Evolutionary conservation across 1,140 invertebrate species (phyloP).

Genomic region (Galleria mellonella): DNA sequence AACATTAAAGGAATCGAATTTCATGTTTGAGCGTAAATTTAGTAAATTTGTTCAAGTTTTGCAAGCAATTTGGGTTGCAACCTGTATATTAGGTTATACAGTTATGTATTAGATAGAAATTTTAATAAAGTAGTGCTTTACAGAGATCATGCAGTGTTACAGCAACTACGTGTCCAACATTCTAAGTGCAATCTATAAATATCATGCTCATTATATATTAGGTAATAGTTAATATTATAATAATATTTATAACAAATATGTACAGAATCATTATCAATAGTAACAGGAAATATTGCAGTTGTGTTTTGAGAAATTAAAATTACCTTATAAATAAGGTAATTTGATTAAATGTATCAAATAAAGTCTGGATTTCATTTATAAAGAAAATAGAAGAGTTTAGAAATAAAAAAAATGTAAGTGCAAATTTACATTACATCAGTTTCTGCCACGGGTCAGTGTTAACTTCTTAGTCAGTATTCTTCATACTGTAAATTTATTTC

Average conservation of each 20-base stretch:
- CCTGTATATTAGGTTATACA: not conserved
- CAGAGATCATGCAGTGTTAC: constrained; percentile 21
- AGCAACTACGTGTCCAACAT: constrained; percentile 15
- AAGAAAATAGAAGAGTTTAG: too few relatives aligned
- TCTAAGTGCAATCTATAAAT: constrained; percentile 12
- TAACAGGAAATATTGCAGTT: too few relatives aligned
- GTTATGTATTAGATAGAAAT: not conserved
- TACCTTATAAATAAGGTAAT: too few relatives aligned
- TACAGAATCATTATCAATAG: too few relatives aligned
- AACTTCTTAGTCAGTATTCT: too few relatives aligned
- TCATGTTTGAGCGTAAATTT: constrained; percentile 35
- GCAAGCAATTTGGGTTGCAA: not conserved
- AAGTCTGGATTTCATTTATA: too few relatives aligned
- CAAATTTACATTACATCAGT: too few relatives aligned
- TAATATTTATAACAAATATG: not conserved
- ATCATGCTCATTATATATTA: constrained; percentile 13
- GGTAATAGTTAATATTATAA: not conserved
- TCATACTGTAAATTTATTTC: too few relatives aligned
- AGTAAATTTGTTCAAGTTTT: constrained; percentile 6
- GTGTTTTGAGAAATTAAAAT: too few relatives aligned
- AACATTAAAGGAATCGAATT: constrained; percentile 20
- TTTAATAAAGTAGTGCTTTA: constrained; percentile 7
- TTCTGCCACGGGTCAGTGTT: too few relatives aligned
- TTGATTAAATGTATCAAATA: too few relatives aligned
- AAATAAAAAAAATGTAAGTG: too few relatives aligned